phyloP scores from a whole-genome alignment of 2,113 vertebrate species.

The Callopanchax toddi region DNA sequence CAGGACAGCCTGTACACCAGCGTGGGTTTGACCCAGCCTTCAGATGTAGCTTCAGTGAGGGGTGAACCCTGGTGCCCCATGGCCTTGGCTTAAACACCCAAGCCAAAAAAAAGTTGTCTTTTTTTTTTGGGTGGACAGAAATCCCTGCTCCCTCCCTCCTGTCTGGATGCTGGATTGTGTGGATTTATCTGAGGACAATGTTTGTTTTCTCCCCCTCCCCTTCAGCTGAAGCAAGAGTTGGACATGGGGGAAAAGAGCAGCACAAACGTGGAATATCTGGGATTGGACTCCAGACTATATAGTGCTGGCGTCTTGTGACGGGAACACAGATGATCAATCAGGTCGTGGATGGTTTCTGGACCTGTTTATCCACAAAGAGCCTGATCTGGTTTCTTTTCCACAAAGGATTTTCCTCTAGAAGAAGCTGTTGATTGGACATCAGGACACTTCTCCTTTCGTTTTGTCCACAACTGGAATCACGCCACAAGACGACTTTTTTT shows the following conservation, averaged over 20 bases:
- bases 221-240: conserved; percentile 76
- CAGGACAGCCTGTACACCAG: conserved; percentile 90
- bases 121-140: conserved; percentile 53
- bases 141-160: conserved; percentile 31
- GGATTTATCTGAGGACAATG: conserved; percentile 57
- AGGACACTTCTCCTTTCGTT: conserved; percentile 59
- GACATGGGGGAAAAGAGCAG: conserved; percentile 13
- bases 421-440: conserved; percentile 73
- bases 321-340: conserved; percentile 50
- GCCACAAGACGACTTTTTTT: conserved; percentile 69
- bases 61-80: conserved; percentile 95
- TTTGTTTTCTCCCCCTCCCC: conserved; percentile 48
- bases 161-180: conserved; percentile 50
- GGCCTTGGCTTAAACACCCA: conserved; percentile 87
- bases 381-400: conserved; percentile 51
- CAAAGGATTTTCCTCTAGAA: conserved; percentile 74
- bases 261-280: conserved; percentile 69
- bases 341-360: conserved; percentile 69
- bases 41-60: conserved; percentile 90
- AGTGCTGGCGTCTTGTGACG: conserved; percentile 48
- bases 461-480: conserved; percentile 81
- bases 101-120: background rate
- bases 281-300: conserved; percentile 54
- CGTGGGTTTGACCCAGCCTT: conserved; percentile 87
- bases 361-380: conserved; percentile 56